These are phyloP conservation scores for Galeopterus variegatus DNA, from an alignment of 2,113 vertebrate species.

Conservation along the genomic window DNA sequence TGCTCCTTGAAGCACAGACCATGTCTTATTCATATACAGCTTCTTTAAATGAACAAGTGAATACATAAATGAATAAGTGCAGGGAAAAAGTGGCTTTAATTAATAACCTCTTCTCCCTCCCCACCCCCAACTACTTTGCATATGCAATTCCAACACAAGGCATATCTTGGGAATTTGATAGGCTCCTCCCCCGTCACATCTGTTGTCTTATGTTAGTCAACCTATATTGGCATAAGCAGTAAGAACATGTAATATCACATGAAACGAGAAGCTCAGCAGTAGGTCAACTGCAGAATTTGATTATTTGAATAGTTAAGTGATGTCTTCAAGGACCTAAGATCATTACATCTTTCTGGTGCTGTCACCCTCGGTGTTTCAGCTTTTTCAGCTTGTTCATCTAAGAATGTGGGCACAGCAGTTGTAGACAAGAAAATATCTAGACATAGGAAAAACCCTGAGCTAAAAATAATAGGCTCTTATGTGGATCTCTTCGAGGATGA, in stretches of 20 bases:
- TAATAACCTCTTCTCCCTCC: not conserved
- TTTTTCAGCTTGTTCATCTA: not conserved
- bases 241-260: not conserved
- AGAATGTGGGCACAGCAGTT: not conserved
- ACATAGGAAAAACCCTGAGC: not conserved
- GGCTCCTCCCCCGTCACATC: not conserved
- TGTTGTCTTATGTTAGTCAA: not conserved
- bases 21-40: not conserved
- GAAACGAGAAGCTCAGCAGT: not conserved
- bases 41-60: not conserved
- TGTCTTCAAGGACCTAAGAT: not conserved
- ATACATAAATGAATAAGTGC: not conserved
- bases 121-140: fast-evolving
- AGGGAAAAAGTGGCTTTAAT: not conserved
- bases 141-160: not conserved
- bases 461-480: not conserved
- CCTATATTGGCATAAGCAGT: not conserved
- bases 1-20: not conserved
- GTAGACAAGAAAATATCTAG: not conserved
- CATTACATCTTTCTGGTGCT: not conserved
- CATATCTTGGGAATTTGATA: not conserved
- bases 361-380: not conserved
- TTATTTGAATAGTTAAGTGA: not conserved
- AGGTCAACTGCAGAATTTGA: not conserved
- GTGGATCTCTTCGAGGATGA: not conserved